Conservation (phyloP, 2,113 vertebrate genomes). For the Urocynchramus pylzowi region DNA sequence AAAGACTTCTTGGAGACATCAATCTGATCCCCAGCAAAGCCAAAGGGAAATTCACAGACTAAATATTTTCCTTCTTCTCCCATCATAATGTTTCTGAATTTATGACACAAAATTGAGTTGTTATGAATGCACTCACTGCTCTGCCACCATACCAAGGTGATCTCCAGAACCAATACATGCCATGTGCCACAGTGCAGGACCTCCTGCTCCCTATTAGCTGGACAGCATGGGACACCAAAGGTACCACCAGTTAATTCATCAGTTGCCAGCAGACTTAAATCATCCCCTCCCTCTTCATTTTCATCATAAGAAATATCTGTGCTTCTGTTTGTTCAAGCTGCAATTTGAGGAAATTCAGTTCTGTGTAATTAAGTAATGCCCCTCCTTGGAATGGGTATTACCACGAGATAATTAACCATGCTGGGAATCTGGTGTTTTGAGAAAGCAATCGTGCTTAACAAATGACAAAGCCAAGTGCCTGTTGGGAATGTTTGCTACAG, state of each 20-base stretch:
- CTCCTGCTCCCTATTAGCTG: not conserved
- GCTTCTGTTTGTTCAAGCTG: slow-evolving; percentile 17
- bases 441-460: slow-evolving; percentile 35
- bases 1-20: not conserved
- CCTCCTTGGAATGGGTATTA: slow-evolving; percentile 31
- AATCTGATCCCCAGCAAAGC: not conserved
- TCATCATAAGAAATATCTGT: not conserved
- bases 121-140: not conserved
- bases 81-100: not conserved
- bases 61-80: not conserved
- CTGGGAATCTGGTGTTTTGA: slow-evolving; percentile 15
- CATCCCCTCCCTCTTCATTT: not conserved
- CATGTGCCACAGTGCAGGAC: not conserved
- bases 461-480: slow-evolving; percentile 29
- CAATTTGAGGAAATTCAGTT: not conserved
- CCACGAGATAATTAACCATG: slow-evolving; percentile 27
- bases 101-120: not conserved
- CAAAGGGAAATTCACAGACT: not conserved
- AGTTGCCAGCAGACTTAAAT: not conserved
- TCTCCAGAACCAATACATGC: not conserved
- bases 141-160: not conserved
- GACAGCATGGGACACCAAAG: not conserved
- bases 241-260: not conserved
- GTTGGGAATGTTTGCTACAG: not conserved
- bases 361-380: slow-evolving; percentile 39